phyloP scores from a whole-genome alignment of 2,888 invertebrate genomes.

The Dicranocentrus wangi region DNA sequence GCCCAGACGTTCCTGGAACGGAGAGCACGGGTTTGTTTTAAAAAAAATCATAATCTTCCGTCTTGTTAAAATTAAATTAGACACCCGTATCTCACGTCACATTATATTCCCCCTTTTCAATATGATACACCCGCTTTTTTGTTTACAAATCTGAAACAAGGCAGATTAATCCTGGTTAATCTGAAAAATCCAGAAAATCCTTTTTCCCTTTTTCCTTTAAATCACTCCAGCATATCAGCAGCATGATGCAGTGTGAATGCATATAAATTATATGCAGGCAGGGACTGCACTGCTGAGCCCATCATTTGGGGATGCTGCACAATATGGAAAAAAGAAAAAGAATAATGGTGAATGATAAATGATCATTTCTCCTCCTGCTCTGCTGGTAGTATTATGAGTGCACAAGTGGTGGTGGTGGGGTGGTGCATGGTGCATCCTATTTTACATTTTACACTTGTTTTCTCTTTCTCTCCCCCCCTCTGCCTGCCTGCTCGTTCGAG shows the following conservation, averaged over 20 bases:
- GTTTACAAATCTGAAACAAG: too few relatives aligned
- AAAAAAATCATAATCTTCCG: neutral
- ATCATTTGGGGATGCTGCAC: too few relatives aligned
- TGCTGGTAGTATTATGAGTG: neutral
- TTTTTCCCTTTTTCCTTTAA: neutral
- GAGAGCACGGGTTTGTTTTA: constrained; percentile 89
- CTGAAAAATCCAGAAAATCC: constrained; percentile 21
- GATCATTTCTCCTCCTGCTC: constrained; percentile 40
- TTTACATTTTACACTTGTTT: constrained; percentile 62
- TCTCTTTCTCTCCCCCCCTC: constrained; percentile 10
- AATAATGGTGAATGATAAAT: constrained; percentile 57
- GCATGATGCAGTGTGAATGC: neutral
- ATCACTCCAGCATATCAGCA: too few relatives aligned
- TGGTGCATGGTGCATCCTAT: constrained; percentile 21
- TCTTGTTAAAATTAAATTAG: too few relatives aligned
- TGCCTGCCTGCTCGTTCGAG: constrained; percentile 12
- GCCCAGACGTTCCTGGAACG: constrained; percentile 91
- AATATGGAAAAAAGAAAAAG: too few relatives aligned
- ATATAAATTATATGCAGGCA: neutral
- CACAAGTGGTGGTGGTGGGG: neutral
- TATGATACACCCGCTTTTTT: too few relatives aligned
- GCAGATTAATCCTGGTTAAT: constrained; percentile 1
- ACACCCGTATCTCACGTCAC: neutral
- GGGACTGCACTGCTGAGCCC: too few relatives aligned
- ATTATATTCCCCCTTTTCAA: too few relatives aligned